These are phyloP conservation scores for Drosophila mettleri DNA, from an alignment of 2,888 invertebrate genomes.

Conservation along the genomic window DNA sequence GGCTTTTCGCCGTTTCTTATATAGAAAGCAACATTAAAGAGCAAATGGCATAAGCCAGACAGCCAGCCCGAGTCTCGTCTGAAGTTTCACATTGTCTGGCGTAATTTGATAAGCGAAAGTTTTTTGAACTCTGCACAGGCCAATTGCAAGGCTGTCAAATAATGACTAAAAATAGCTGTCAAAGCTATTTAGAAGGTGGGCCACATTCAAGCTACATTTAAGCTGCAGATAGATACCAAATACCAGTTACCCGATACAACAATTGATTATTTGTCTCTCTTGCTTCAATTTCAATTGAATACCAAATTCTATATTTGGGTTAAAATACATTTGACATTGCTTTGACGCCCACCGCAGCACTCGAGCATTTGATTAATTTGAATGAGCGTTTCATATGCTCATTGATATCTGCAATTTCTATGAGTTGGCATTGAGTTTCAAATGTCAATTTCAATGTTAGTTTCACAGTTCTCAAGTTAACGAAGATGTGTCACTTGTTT, in stretches of 20 bases:
- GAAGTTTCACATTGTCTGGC: constrained; percentile 47
- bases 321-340: constrained; percentile 66
- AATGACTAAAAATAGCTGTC: constrained; percentile 44
- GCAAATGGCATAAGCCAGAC: constrained; percentile 49
- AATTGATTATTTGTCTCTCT: constrained; percentile 26
- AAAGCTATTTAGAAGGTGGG: constrained; percentile 43
- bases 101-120: constrained; percentile 78
- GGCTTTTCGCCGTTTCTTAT: constrained; percentile 50
- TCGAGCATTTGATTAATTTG: constrained; percentile 10
- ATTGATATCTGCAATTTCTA: constrained; percentile 68
- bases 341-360: constrained; percentile 66
- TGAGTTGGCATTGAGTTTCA: constrained; percentile 67
- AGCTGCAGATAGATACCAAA: constrained; percentile 8
- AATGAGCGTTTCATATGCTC: constrained; percentile 8
- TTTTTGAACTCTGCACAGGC: constrained; percentile 64
- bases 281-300: constrained; percentile 59
- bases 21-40: constrained; percentile 61
- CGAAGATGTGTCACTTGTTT: constrained; percentile 66
- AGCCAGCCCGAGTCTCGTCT: constrained; percentile 1
- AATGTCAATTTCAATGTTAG: constrained; percentile 66
- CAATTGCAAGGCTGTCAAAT: constrained; percentile 64
- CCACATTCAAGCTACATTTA: constrained; percentile 36
- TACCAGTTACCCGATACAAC: constrained; percentile 15
- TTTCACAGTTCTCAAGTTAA: constrained; percentile 38
- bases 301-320: constrained; percentile 25